Base-by-base conservation (phyloP, 2,797 vertebrate genomes). In the Pteronotus mesoamericanus region DNA sequence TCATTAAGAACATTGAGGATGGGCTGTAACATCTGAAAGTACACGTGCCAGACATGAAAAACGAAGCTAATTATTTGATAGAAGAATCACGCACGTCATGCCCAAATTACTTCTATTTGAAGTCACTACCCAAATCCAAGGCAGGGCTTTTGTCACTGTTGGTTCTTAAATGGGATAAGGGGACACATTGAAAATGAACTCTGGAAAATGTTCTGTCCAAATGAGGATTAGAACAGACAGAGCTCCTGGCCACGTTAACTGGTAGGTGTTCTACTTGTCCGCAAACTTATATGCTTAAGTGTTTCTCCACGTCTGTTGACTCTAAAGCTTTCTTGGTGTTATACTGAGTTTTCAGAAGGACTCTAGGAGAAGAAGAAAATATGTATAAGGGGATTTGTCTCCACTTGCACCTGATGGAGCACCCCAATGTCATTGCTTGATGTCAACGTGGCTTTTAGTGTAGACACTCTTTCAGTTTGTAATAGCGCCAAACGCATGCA, bases 1-100 rank as follows among this genome's bases (percentile, higher is more conserved):
- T 97, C 97, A 97, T 66, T 96, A 96, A 94, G 75, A 97, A 92
- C n/a, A 46, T 48, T 26, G 72, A 96, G 83, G 95, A 84, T 75
- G 53, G 94, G 75, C 83, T 32, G 64, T 15, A n/a, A 75, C 15
- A 1, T 75, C 61, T 37, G 79, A 37, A 92, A 77, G 83, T 64
- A 80, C 42, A 55, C 92, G 80, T 18, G 75, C 37, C 86, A 91
- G 78, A 94, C 1, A 0, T 87, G 83, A 96, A 94, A 94, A 89
- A 1, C 18, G 42, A 97, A 86, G 5, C 6, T 97, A 64, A 96
- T 87, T 34, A 80, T 26, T 53, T 48, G n/a, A 79, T 24, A 88
- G 26, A 69, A 94, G 89, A 85, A 69, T 34, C 29, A 42, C n/a
- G 51, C 46, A 64, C 93, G 39, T 61, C 44, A 55, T 66, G 3